These are phyloP conservation scores for Nematolebias whitei DNA, from an alignment of 2,113 vertebrate species.

Conservation along the genomic window DNA sequence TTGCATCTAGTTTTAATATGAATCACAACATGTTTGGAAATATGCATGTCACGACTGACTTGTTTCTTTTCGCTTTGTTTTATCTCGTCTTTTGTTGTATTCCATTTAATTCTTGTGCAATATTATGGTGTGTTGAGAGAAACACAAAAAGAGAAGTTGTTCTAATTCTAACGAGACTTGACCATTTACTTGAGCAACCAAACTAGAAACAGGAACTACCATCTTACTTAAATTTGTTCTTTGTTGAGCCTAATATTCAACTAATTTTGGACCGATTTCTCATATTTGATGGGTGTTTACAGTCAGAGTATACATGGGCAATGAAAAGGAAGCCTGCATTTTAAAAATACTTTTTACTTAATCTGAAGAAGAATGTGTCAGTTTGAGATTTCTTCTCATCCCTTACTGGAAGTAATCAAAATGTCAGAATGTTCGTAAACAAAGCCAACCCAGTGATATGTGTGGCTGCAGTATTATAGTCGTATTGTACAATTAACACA, in stretches of 20 bases:
- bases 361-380: not conserved
- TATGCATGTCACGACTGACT: not conserved
- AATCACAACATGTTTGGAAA: not conserved
- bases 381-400: not conserved
- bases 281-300: not conserved
- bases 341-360: not conserved
- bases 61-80: too few species aligned
- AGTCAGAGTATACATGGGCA: not conserved
- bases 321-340: not conserved
- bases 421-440: not conserved
- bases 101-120: not conserved
- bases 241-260: not conserved
- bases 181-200: not conserved
- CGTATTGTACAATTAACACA: not conserved
- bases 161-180: not conserved
- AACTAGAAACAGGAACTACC: not conserved
- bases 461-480: not conserved
- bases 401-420: not conserved
- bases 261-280: not conserved
- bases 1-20: too few species aligned
- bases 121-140: not conserved
- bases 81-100: not conserved
- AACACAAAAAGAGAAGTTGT: not conserved
- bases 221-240: not conserved
- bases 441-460: not conserved